These are phyloP conservation scores for Nematolebias whitei DNA, from an alignment of 2,113 vertebrate genomes.

Conservation along the genomic window DNA sequence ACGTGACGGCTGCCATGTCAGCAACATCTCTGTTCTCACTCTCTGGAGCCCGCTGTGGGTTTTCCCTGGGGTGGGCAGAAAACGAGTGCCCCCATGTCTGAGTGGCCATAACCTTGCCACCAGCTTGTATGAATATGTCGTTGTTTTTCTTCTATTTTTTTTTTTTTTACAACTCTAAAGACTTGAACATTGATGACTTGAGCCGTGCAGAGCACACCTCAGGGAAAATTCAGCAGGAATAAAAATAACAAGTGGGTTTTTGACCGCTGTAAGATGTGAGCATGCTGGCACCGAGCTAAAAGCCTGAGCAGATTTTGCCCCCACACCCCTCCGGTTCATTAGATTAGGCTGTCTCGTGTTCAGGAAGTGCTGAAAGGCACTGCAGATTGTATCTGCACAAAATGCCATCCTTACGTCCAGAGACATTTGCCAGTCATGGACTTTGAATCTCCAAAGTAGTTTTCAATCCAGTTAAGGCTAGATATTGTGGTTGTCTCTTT, in stretches of 20 bases:
- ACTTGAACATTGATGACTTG: constrained; percentile 82
- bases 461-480: constrained; percentile 76
- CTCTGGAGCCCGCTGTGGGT: constrained; percentile 71
- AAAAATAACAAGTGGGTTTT: constrained; percentile 79
- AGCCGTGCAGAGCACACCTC: constrained; percentile 73
- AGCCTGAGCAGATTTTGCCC: constrained; percentile 68
- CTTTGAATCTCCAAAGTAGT: constrained; percentile 79
- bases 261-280: constrained; percentile 67
- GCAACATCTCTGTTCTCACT: constrained; percentile 75
- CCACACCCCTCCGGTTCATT: constrained; percentile 64
- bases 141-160: neutral
- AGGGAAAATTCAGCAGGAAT: constrained; percentile 76
- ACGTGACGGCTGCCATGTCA: constrained; percentile 81
- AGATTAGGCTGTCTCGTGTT: constrained; percentile 80
- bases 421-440: constrained; percentile 78
- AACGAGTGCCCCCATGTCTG: constrained; percentile 76
- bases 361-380: constrained; percentile 85
- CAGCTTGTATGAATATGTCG: constrained; percentile 61
- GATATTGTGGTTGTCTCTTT: constrained; percentile 56
- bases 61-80: constrained; percentile 81
- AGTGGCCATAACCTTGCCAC: constrained; percentile 83
- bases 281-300: constrained; percentile 72
- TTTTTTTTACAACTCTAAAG: constrained; percentile 67
- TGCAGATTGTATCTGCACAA: constrained; percentile 78
- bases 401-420: constrained; percentile 66